Base-by-base conservation (phyloP, 2,888 invertebrate species). In the Selenia dentaria region DNA sequence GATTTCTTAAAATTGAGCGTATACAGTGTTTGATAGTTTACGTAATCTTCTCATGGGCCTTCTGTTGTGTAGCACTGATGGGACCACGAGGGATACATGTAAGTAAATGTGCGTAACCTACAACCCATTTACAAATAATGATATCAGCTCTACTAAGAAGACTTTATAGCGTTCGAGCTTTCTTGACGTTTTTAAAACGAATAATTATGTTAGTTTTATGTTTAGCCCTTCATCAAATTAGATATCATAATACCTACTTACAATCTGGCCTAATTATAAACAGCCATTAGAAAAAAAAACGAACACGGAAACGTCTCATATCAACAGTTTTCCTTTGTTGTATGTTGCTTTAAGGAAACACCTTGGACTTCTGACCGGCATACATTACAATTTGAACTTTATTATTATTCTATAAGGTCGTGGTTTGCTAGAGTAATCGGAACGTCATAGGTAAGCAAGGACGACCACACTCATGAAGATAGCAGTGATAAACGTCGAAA, bases 261-360 rank as follows among this genome's bases (percentile, higher is more conserved):
- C 32, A 34, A 46, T 35, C 31, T 46, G 46, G 43, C 14, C 36
- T 45, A 41, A 51, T 51, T 45, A 42, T 9, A 38, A 41, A 24
- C 31, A 39, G 33, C 26, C 41, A 42, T 61, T 58, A 47, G 51
- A 58, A 64, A 63, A 59, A 65, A 64, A 55, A 48, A 58, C 50
- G 60, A 61, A 68, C 64, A 61, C 72, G 71, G 71, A 70, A 70
- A 63, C 58, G 34, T 44, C 52, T 53, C 51, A 55, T 64, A 67
- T 66, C 64, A 64, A 59, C 59, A 53, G 59, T 64, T 70, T 70
- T 68, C 69, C 72, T 72, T 70, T 70, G 69, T 67, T 67, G 52
- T 41, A 51, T 59, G 51, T 51, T 51, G 62, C 61, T 64, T 62
- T 62, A 59, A 74, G 73, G 73, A 74, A 74, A 65, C 59, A 63